Conservation (phyloP, 1,140 invertebrate species). For the Drosophila lacertosa region DNA sequence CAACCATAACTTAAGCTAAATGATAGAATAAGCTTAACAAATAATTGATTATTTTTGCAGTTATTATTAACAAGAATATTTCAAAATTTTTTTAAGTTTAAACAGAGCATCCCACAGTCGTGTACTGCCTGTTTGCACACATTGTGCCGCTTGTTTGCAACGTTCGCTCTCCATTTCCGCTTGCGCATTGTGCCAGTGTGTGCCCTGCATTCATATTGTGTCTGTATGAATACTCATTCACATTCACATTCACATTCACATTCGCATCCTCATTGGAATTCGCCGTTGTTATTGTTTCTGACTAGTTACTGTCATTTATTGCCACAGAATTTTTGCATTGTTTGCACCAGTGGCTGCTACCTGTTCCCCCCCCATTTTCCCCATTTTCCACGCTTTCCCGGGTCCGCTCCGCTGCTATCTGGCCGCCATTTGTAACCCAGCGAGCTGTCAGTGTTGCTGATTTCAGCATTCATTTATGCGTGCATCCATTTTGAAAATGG, state of each 20-base stretch:
- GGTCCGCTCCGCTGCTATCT: slow-evolving; percentile 24
- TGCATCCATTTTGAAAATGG: slow-evolving; percentile 47
- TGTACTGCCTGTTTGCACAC: not conserved
- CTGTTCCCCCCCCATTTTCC: slow-evolving; percentile 14
- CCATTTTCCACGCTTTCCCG: too few species aligned
- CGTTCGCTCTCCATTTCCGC: slow-evolving; percentile 31
- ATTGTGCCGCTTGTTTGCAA: slow-evolving; percentile 28
- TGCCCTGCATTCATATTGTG: slow-evolving; percentile 15
- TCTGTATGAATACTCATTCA: slow-evolving; percentile 23
- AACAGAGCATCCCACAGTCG: not conserved
- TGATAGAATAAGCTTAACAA: not conserved
- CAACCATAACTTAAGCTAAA: too few species aligned
- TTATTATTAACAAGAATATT: not conserved
- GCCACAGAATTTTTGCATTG: slow-evolving; percentile 60
- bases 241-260: slow-evolving; percentile 7
- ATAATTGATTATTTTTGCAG: too few species aligned
- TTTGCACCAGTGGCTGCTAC: slow-evolving; percentile 45
- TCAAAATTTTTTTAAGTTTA: not conserved
- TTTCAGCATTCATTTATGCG: slow-evolving; percentile 58
- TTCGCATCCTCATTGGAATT: slow-evolving; percentile 13
- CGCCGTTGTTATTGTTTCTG: slow-evolving; percentile 47
- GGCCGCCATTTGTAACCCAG: slow-evolving; percentile 38
- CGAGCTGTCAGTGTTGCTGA: slow-evolving; percentile 47
- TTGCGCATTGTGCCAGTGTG: slow-evolving; percentile 34
- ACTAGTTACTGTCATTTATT: slow-evolving; percentile 71